Conservation (phyloP, 2,888 invertebrate species). For the Drosophila acutilabella region DNA sequence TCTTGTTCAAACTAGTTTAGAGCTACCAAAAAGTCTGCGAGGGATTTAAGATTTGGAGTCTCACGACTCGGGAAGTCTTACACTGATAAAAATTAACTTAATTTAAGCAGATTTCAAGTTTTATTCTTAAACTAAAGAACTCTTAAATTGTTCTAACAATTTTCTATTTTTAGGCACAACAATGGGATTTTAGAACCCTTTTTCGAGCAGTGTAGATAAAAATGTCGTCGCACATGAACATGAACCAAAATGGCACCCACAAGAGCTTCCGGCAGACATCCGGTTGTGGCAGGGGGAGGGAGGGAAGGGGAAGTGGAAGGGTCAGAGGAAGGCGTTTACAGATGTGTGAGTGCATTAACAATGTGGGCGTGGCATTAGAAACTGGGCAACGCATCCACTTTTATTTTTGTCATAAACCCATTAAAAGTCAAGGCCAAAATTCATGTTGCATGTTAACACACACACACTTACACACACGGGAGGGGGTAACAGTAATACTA, state of each 20-base stretch:
- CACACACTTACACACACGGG: conserved; percentile 17
- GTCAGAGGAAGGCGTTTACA: background rate
- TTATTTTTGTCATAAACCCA: conserved; percentile 79
- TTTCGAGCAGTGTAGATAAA: conserved; percentile 23
- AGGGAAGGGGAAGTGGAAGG: background rate
- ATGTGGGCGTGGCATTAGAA: conserved; percentile 14
- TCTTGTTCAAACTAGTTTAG: background rate
- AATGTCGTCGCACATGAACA: conserved; percentile 61
- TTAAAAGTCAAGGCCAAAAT: conserved; percentile 82
- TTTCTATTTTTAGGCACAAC: no score
- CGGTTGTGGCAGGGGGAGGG: conserved; percentile 65
- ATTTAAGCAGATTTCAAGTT: no score
- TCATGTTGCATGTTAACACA: conserved; percentile 78
- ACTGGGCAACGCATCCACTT: conserved; percentile 35
- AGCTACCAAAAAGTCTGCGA: conserved; percentile 35
- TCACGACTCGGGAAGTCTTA: background rate
- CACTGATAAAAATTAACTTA: background rate
- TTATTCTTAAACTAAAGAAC: no score
- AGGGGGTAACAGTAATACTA: conserved; percentile 24
- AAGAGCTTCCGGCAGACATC: conserved; percentile 76
- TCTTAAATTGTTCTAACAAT: no score
- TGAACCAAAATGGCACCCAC: conserved; percentile 78
- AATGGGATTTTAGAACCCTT: no score
- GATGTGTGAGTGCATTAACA: conserved; percentile 55
- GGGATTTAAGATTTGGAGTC: conserved; percentile 43